These are phyloP conservation scores for Equus przewalskii DNA, from an alignment of 2,113 vertebrate genomes.

Conservation along the genomic window DNA sequence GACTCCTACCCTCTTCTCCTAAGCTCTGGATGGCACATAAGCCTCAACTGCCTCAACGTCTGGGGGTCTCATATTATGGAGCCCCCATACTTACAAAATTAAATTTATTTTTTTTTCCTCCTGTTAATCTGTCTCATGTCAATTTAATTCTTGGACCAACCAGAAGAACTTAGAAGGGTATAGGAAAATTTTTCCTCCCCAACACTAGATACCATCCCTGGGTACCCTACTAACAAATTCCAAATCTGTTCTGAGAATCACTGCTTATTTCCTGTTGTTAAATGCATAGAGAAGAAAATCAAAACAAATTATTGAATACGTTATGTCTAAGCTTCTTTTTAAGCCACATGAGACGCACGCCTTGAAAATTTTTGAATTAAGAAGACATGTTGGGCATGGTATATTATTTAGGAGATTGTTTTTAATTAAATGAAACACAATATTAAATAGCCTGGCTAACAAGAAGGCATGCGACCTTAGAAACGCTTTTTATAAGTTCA, in stretches of 20 bases:
- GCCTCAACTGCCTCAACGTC: too few species aligned
- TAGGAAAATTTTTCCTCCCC: too few species aligned
- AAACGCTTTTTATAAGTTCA: constrained; percentile 39
- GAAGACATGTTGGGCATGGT: neutral
- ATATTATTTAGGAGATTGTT: neutral
- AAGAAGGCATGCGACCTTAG: neutral
- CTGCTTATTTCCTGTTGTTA: constrained; percentile 35
- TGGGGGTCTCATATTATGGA: too few species aligned
- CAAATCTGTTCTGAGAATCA: constrained; percentile 40
- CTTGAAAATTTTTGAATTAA: constrained; percentile 52
- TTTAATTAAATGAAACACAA: constrained; percentile 24
- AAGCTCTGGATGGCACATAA: too few species aligned
- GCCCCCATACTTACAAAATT: too few species aligned
- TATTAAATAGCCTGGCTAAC: neutral
- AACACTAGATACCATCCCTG: neutral
- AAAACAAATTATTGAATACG: constrained; percentile 19
- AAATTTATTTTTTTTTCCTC: too few species aligned
- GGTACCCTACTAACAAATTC: constrained; percentile 25
- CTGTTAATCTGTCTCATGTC: too few species aligned
- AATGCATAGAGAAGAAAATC: constrained; percentile 51
- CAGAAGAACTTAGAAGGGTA: too few species aligned
- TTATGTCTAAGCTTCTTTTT: neutral
- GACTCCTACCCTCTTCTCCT: too few species aligned
- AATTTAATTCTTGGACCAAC: too few species aligned
- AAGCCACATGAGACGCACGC: neutral